A percentile compares a stretch with the other conserved stretches of the same genome.
These are phyloP conservation scores for Lissonota sp. DNA, from an alignment of 2,888 invertebrate species.

Conservation along the genomic window DNA sequence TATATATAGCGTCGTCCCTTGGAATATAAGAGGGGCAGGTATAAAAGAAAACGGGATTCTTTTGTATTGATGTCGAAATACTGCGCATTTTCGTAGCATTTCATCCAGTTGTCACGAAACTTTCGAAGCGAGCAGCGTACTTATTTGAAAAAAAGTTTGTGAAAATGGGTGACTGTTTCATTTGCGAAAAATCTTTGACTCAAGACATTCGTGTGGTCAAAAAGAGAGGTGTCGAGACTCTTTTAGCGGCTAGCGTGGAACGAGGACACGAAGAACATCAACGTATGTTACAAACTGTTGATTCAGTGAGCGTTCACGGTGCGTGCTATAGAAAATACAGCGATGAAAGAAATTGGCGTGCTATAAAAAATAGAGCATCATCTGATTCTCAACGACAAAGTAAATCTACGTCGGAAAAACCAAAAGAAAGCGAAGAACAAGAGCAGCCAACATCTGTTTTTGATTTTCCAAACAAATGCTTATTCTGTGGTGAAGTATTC, in stretches of 20 bases:
- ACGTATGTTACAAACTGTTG: conserved; percentile 9
- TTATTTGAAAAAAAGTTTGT: conserved; percentile 10
- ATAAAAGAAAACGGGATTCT: no score
- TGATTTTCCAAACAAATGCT: background rate
- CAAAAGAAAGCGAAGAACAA: background rate
- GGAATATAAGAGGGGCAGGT: no score
- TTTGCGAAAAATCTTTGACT: conserved; percentile 3
- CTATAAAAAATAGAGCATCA: no score
- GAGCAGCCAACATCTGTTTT: background rate
- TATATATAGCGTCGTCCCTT: no score
- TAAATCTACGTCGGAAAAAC: no score
- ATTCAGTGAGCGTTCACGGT: background rate
- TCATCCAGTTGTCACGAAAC: conserved; percentile 23
- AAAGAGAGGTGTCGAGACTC: conserved; percentile 25
- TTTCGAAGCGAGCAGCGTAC: conserved; percentile 17
- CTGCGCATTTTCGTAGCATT: conserved; percentile 4
- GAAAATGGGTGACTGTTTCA: conserved; percentile 9
- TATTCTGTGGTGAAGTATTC: background rate
- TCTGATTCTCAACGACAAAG: no score
- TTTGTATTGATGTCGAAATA: no score
- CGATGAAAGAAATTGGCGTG: no score
- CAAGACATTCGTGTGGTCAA: conserved; percentile 9
- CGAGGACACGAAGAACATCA: conserved; percentile 13
- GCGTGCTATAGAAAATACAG: no score
- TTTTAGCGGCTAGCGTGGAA: conserved; percentile 18